Percentiles rank a stretch among this genome's conserved stretches.
phyloP scores from a whole-genome alignment of 2,888 invertebrate species.

The Dexiosoma caninum region DNA sequence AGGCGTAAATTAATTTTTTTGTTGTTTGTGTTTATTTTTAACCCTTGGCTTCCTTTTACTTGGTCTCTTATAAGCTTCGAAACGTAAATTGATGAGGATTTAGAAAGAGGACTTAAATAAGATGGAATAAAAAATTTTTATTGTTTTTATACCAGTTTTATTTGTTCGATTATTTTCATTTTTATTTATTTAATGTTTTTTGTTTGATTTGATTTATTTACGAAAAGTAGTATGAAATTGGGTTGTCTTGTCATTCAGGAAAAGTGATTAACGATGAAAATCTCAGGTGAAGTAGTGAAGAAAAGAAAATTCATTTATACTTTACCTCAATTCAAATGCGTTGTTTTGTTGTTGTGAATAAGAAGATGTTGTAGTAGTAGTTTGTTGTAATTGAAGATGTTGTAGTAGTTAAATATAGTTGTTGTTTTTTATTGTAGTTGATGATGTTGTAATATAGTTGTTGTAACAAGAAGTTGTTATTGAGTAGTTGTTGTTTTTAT shows the following conservation, averaged over 20 bases:
- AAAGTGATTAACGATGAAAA: background rate
- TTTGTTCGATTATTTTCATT: background rate
- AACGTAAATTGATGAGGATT: constrained; percentile 14
- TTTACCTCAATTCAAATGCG: constrained; percentile 77
- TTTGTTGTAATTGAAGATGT: constrained; percentile 67
- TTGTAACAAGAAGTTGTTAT: constrained; percentile 73
- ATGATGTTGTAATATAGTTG: constrained; percentile 69
- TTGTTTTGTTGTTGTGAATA: constrained; percentile 64
- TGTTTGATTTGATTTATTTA: too few relatives aligned
- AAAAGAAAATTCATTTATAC: constrained; percentile 67
- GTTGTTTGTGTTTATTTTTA: background rate
- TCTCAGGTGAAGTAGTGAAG: constrained; percentile 7
- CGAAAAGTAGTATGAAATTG: background rate
- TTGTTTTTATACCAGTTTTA: background rate
- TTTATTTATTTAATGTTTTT: background rate
- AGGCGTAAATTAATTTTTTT: background rate
- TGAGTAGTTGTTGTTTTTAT: constrained; percentile 69
- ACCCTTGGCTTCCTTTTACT: background rate
- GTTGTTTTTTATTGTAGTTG: constrained; percentile 68
- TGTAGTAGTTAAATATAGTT: constrained; percentile 63
- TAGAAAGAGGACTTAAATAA: background rate
- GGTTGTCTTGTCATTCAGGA: background rate
- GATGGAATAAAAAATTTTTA: background rate
- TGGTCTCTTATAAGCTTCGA: background rate
- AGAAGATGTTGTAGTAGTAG: constrained; percentile 65